phyloP scores from a whole-genome alignment of 2,797 vertebrate species.

The Oreortyx pictus region DNA sequence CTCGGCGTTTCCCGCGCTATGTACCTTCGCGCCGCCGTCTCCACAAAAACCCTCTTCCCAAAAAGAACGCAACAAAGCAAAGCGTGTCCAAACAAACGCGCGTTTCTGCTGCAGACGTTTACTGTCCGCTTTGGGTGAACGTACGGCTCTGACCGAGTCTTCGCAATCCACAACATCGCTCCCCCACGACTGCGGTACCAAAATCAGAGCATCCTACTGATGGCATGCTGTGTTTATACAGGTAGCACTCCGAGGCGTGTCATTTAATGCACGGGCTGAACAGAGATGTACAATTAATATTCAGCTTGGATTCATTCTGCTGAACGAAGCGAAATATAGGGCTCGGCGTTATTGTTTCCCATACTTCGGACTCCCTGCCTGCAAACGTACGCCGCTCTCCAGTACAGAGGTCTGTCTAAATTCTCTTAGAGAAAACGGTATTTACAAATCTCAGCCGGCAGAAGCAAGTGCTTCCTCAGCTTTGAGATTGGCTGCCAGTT shows the following conservation, averaged over 20 bases:
- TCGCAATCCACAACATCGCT: neutral
- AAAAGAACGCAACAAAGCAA: neutral
- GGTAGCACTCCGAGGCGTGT: neutral
- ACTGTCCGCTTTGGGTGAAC: neutral
- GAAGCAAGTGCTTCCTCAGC: slow-evolving; percentile 10
- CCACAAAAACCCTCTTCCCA: slow-evolving; percentile 39
- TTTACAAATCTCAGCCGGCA: slow-evolving; percentile 50
- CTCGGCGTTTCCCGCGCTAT: neutral
- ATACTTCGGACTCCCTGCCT: neutral
- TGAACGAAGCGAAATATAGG: neutral
- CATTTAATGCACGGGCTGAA: neutral
- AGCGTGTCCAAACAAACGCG: slow-evolving; percentile 1
- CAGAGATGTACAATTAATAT: neutral
- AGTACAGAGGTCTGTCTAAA: neutral
- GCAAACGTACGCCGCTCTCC: neutral
- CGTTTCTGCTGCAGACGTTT: neutral
- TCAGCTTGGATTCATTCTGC: neutral
- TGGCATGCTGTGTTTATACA: neutral
- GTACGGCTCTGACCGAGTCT: fast-evolving
- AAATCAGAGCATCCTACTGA: neutral
- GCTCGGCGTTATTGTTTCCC: neutral
- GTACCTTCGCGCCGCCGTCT: slow-evolving; percentile 10
- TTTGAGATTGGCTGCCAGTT: slow-evolving; percentile 22
- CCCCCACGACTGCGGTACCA: fast-evolving
- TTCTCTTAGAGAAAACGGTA: slow-evolving; percentile 1